phyloP scores from a whole-genome alignment of 1,140 invertebrate species.

The Aphis craccivora region DNA sequence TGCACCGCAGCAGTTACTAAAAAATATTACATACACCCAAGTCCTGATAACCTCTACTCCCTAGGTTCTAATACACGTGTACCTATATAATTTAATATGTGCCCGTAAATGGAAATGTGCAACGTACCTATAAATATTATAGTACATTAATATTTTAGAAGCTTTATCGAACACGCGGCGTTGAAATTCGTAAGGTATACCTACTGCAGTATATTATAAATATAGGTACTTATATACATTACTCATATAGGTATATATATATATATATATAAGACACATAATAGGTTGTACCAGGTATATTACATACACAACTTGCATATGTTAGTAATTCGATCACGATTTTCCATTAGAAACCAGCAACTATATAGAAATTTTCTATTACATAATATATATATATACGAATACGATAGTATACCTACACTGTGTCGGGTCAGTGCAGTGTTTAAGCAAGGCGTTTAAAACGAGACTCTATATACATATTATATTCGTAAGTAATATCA shows the following conservation, averaged over 20 bases:
- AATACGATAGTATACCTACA: background rate
- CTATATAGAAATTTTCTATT: background rate
- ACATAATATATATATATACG: background rate
- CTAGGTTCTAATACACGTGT: background rate
- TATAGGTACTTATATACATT: background rate
- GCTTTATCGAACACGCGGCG: background rate
- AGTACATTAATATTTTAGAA: background rate
- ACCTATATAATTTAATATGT: slow-evolving; percentile 6
- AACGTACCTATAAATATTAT: background rate
- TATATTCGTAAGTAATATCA: background rate
- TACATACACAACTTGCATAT: background rate
- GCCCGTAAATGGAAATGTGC: background rate
- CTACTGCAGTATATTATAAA: background rate
- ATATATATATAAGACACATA: background rate
- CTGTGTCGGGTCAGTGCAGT: background rate
- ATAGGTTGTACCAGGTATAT: background rate
- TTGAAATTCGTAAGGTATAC: background rate
- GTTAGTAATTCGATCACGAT: slow-evolving; percentile 35
- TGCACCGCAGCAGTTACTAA: background rate
- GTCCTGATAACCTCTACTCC: background rate
- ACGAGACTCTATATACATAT: background rate
- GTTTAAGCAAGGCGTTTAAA: background rate
- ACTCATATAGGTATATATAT: background rate
- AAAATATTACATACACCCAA: background rate
- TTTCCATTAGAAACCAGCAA: background rate